phyloP scores from a whole-genome alignment of 2,113 vertebrate genomes.

The Rana temporaria region DNA sequence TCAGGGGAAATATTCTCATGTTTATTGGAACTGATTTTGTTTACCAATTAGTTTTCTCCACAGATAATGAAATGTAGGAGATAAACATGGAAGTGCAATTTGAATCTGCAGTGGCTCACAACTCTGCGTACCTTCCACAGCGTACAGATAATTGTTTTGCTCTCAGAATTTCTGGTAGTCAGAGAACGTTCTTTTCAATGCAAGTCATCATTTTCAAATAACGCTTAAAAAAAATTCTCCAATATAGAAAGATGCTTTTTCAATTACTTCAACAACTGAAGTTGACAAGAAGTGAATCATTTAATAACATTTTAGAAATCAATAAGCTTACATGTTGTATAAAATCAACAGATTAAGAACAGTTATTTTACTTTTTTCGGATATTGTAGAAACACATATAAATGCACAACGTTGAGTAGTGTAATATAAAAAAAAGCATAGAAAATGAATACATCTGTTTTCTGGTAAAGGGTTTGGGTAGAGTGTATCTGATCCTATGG shows the following conservation, averaged over 20 bases:
- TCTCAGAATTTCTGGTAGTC: slow-evolving; percentile 14
- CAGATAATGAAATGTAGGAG: not conserved
- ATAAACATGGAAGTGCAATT: not conserved
- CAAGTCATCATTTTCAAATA: not conserved
- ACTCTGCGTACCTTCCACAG: not conserved
- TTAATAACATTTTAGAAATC: not conserved
- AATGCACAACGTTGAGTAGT: no score
- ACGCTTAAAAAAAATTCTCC: not conserved
- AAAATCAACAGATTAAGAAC: not conserved
- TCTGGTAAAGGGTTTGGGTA: no score
- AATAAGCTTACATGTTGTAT: not conserved
- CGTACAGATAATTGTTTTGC: slow-evolving; percentile 5
- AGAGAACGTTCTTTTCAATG: not conserved
- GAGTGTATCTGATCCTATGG: no score
- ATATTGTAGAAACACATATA: no score
- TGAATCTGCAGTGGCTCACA: not conserved
- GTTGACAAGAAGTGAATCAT: not conserved
- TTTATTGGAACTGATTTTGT: slow-evolving; percentile 10
- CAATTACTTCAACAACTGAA: not conserved
- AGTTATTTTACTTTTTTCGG: no score
- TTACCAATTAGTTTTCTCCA: not conserved
- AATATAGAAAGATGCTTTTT: not conserved
- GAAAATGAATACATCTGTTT: no score
- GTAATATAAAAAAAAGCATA: no score
- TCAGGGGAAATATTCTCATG: no score